Percentiles rank a stretch among this genome's conserved stretches.
phyloP scores from a whole-genome alignment of 2,113 vertebrate species.

The Xiphophorus hellerii region DNA sequence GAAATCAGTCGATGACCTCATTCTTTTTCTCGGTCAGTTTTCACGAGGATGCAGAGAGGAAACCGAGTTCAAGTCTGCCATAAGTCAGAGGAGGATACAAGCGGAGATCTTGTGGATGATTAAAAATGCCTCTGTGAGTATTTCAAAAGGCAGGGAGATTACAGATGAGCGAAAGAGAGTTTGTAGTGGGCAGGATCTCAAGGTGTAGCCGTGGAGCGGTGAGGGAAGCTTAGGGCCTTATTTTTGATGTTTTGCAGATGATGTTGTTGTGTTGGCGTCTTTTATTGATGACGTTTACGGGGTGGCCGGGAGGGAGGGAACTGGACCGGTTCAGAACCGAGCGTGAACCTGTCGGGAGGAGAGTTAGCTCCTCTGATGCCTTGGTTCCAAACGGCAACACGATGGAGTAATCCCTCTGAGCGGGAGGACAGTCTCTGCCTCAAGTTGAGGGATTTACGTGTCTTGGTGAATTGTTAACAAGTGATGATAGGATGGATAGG shows the following conservation, averaged over 20 bases:
- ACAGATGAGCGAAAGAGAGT: conserved; percentile 41
- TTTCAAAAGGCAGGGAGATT: conserved; percentile 53
- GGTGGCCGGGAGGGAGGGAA: neutral
- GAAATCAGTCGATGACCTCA: conserved; percentile 42
- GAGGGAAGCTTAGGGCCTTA: neutral
- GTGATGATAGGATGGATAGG: neutral
- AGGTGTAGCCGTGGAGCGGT: neutral
- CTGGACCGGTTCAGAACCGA: neutral
- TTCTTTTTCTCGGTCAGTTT: neutral
- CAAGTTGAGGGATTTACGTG: neutral
- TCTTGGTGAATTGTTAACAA: neutral
- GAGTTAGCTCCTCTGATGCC: neutral
- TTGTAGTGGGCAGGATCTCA: neutral
- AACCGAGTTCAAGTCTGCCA: conserved; percentile 20
- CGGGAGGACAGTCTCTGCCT: neutral
- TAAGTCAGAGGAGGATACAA: conserved; percentile 27
- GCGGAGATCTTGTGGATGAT: conserved; percentile 49
- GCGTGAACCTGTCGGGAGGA: no score
- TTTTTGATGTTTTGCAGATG: neutral
- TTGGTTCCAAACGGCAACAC: neutral
- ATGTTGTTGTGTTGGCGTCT: neutral
- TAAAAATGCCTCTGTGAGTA: conserved; percentile 50
- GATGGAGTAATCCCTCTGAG: neutral
- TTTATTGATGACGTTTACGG: no score
- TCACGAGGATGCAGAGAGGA: conserved; percentile 12